These are phyloP conservation scores for Hoplostethus mediterraneus DNA, from an alignment of 2,797 vertebrate species.

Conservation along the genomic window DNA sequence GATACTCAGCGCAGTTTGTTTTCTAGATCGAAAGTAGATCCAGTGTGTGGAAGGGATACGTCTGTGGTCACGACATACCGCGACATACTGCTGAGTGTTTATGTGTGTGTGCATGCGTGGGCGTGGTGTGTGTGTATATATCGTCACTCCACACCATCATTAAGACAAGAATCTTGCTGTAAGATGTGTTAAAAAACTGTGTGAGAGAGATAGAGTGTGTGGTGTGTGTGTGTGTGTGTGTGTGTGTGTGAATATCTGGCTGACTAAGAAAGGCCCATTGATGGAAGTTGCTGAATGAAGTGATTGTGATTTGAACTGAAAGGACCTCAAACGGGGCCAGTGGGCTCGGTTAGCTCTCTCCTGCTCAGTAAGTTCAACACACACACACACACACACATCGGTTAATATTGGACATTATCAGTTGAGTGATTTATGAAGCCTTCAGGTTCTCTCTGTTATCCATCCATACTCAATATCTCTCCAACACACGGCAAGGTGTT, in stretches of 20 bases:
- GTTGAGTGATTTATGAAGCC: conserved; percentile 8
- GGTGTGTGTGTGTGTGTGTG: conserved; percentile 1
- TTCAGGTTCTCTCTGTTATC: neutral
- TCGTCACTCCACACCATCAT: conserved; percentile 14
- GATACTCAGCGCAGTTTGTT: neutral
- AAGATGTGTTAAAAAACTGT: conserved; percentile 23
- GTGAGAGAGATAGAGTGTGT: too few species aligned
- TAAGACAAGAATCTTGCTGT: conserved; percentile 4
- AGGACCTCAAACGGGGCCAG: conserved; percentile 45
- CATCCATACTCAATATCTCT: too few species aligned
- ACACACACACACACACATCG: neutral
- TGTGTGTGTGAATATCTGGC: conserved; percentile 47
- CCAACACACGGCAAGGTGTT: too few species aligned
- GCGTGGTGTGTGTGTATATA: neutral
- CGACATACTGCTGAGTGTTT: too few species aligned
- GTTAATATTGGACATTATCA: conserved; percentile 42
- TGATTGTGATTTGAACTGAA: conserved; percentile 71
- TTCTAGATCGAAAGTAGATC: neutral
- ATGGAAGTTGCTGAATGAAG: conserved; percentile 70
- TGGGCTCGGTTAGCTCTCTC: conserved; percentile 26
- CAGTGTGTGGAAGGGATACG: neutral
- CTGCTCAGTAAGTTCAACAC: conserved; percentile 22
- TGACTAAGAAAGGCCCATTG: conserved; percentile 68
- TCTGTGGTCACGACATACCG: too few species aligned
- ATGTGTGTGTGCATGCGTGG: neutral